These are phyloP conservation scores for Ammospiza caudacuta DNA, from an alignment of 2,113 vertebrate genomes.

Conservation along the genomic window DNA sequence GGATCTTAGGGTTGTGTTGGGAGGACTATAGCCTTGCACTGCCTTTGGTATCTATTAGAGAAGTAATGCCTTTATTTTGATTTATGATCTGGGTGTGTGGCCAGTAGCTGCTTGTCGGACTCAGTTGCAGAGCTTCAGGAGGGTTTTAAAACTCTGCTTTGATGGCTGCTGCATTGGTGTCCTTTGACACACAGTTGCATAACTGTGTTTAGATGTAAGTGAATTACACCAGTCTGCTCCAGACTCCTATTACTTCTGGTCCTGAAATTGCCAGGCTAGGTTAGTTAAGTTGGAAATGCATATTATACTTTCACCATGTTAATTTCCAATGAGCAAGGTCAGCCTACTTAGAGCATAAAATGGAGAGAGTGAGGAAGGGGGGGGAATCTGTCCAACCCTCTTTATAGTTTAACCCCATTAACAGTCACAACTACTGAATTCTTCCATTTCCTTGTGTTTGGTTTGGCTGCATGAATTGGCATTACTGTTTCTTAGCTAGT, in stretches of 20 bases:
- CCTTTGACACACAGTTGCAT: not conserved
- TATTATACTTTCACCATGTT: not conserved
- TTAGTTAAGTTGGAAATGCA: not conserved
- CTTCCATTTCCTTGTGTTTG: not conserved
- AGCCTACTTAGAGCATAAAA: not conserved
- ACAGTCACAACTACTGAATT: not conserved
- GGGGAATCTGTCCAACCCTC: not conserved
- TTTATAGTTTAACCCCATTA: not conserved
- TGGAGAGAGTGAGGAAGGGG: not conserved
- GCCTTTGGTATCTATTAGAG: not conserved
- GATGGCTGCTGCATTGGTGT: not conserved
- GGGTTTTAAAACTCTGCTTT: not conserved
- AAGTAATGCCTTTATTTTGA: not conserved
- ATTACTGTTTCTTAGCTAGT: not conserved
- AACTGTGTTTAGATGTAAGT: not conserved
- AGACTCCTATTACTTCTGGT: not conserved
- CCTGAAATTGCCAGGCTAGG: not conserved
- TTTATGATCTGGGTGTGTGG: not conserved
- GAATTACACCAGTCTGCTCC: not conserved
- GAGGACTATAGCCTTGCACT: not conserved
- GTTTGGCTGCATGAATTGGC: not conserved
- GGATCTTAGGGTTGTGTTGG: not conserved
- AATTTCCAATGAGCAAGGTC: not conserved
- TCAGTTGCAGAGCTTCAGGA: not conserved
- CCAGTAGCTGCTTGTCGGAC: not conserved